Conservation (phyloP, 2,113 vertebrate species). For the Otis tarda region DNA sequence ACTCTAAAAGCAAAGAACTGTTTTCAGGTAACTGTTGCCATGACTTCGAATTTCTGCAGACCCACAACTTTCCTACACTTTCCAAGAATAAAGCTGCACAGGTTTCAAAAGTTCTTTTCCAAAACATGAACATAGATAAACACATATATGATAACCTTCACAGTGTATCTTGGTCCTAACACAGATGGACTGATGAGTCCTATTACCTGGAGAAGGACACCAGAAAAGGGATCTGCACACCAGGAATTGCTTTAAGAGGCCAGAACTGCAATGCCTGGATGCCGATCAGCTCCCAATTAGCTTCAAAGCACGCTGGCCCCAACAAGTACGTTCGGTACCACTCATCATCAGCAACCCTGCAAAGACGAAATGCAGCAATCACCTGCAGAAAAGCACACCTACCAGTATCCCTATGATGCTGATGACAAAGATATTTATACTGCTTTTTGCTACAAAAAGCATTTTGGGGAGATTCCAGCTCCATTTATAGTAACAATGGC, state of each 20-base stretch:
- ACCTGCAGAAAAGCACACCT: slow-evolving; percentile 23
- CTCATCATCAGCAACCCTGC: not conserved
- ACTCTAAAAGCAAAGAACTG: not conserved
- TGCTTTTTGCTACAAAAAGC: not conserved
- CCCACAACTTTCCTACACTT: not conserved
- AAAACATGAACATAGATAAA: rapidly evolving
- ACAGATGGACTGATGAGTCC: not conserved
- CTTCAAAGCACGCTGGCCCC: not conserved
- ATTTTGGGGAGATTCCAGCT: not conserved
- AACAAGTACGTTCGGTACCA: not conserved
- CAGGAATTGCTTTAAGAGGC: not conserved
- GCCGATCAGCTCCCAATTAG: not conserved
- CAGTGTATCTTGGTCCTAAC: not conserved
- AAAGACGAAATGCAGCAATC: not conserved
- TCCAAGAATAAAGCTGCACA: not conserved
- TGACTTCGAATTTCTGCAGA: not conserved
- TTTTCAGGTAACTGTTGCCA: not conserved
- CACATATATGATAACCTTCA: not conserved
- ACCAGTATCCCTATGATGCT: not conserved
- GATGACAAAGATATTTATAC: not conserved
- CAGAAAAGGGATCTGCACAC: not conserved
- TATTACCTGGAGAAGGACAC: not conserved
- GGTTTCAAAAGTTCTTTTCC: not conserved
- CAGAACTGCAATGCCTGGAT: not conserved
- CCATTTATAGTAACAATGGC: not conserved